Evolutionary conservation across 2,113 vertebrate species (phyloP).

Genomic region (Zosterops lateralis): DNA sequence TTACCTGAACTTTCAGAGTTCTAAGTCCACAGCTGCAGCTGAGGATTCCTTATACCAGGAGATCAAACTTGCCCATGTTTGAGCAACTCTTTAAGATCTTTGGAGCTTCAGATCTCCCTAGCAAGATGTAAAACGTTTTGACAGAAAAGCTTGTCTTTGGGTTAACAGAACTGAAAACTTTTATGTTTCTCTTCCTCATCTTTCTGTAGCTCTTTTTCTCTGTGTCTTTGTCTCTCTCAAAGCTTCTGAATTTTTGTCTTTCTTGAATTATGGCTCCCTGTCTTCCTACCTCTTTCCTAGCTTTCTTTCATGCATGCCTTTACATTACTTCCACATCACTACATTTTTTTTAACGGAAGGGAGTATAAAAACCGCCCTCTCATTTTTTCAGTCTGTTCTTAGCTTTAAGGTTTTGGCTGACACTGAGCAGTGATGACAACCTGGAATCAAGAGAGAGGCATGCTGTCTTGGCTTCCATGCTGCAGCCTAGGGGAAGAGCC

Average conservation of each 20-base stretch:
- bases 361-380: neutral
- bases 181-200: neutral
- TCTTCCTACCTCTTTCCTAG: neutral
- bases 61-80: rapidly evolving
- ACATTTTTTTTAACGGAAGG: neutral
- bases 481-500: neutral
- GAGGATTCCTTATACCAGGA: neutral
- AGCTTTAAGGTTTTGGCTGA: neutral
- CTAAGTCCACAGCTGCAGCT: neutral
- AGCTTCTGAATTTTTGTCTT: neutral
- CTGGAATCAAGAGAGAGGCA: neutral
- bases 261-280: neutral
- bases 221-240: neutral
- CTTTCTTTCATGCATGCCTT: neutral
- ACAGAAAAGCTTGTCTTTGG: neutral
- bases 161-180: neutral
- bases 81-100: neutral
- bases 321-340: neutral
- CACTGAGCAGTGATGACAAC: neutral
- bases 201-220: neutral
- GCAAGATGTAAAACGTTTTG: neutral
- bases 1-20: neutral
- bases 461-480: neutral
- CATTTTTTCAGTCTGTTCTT: neutral
- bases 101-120: neutral